phyloP scores from a whole-genome alignment of 2,797 vertebrate species.

The Otolemur crassicaudatus region DNA sequence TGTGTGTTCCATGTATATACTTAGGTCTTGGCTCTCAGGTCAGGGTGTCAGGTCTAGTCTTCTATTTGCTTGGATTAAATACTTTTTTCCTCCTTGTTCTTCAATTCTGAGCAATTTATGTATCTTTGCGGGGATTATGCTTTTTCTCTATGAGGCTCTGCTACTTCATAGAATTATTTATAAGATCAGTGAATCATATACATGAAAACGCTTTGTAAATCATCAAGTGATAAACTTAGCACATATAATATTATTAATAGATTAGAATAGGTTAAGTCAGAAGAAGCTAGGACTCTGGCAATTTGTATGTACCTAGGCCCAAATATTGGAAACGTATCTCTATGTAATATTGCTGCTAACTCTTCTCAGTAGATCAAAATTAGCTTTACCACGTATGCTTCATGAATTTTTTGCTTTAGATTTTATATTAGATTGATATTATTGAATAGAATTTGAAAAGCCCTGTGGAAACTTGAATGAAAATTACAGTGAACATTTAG shows the following conservation, averaged over 20 bases:
- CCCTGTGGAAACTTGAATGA: conserved; percentile 20
- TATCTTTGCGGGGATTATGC: conserved; percentile 8
- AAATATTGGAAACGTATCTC: neutral
- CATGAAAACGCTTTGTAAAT: conserved; percentile 29
- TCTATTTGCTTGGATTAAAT: conserved; percentile 44
- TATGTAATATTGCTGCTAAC: neutral
- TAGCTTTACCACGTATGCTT: neutral
- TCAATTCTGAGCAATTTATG: conserved; percentile 41
- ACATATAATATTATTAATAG: conserved; percentile 1
- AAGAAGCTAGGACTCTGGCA: conserved; percentile 9
- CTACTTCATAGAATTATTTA: conserved; percentile 41
- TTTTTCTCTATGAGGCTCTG: neutral
- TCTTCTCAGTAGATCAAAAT: conserved; percentile 18
- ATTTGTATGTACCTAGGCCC: neutral
- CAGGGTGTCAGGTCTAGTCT: neutral
- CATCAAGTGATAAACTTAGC: conserved; percentile 21
- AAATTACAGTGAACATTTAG: neutral
- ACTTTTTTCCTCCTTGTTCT: neutral
- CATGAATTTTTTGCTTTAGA: conserved; percentile 17
- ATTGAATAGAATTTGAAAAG: conserved; percentile 37
- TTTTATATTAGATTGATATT: conserved; percentile 54
- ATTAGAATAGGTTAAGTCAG: conserved; percentile 33
- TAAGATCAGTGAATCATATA: conserved; percentile 46
- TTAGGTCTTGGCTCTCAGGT: conserved; percentile 27
- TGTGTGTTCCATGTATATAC: neutral